These are phyloP conservation scores for Formica selysi DNA, from an alignment of 1,140 invertebrate species.

Conservation along the genomic window DNA sequence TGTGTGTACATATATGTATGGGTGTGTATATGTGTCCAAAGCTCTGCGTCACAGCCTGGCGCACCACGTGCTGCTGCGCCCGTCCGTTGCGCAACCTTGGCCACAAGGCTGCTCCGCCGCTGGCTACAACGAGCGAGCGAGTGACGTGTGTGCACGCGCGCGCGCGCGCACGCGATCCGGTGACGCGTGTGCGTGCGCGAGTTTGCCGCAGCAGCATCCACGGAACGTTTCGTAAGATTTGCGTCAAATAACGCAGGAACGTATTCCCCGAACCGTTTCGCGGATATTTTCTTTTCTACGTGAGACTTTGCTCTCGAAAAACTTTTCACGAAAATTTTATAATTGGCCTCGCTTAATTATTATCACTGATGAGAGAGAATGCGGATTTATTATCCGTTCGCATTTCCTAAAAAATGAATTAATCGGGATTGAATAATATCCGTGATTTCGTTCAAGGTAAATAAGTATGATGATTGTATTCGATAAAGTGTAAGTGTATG, in stretches of 20 bases:
- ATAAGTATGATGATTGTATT: not conserved
- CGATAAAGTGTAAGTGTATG: not conserved
- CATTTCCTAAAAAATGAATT: no score
- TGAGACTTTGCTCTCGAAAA: not conserved
- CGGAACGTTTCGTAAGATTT: constrained; percentile 11
- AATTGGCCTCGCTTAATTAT: not conserved
- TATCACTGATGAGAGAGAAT: not conserved
- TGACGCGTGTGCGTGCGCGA: constrained; percentile 31
- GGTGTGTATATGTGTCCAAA: constrained; percentile 58
- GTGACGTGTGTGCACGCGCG: constrained; percentile 32
- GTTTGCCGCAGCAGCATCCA: constrained; percentile 8
- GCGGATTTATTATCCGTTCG: constrained; percentile 1
- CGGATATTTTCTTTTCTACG: not conserved
- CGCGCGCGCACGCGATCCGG: constrained; percentile 31
- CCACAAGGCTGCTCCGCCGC: constrained; percentile 73
- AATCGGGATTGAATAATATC: no score
- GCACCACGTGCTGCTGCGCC: constrained; percentile 75
- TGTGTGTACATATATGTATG: not conserved
- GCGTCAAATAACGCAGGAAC: not conserved
- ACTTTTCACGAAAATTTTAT: not conserved
- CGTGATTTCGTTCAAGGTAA: not conserved
- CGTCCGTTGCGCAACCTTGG: constrained; percentile 79
- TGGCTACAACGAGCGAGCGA: constrained; percentile 57
- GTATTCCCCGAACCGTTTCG: not conserved
- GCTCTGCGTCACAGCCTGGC: constrained; percentile 65